Conservation (phyloP, 2,113 vertebrate species). For the Ceyx cyanopectus region DNA sequence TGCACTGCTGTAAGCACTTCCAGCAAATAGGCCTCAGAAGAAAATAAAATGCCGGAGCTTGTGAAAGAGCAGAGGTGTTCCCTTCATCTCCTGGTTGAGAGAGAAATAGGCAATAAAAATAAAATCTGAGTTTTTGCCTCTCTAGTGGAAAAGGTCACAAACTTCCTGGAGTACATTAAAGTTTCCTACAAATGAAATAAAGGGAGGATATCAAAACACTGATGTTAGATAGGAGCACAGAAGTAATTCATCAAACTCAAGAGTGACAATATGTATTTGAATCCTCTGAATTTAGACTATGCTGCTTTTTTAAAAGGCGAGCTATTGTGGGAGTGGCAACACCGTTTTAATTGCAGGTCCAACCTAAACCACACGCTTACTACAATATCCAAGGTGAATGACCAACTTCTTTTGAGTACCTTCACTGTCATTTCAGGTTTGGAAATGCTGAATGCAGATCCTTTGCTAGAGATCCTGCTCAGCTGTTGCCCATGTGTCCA, state of each 20-base stretch:
- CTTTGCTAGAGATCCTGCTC: neutral
- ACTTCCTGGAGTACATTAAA: neutral
- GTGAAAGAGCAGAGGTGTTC: neutral
- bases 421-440: neutral
- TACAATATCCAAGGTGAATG: neutral
- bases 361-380: neutral
- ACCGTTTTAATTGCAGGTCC: neutral
- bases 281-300: neutral
- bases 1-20: neutral
- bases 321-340: neutral
- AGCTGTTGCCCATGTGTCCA: neutral
- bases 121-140: neutral
- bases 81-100: neutral
- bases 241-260: neutral
- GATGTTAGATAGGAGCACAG: neutral
- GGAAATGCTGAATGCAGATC: neutral
- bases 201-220: neutral
- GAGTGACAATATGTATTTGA: neutral
- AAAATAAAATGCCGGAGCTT: neutral
- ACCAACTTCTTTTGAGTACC: neutral
- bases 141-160: neutral
- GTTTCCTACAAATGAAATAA: neutral
- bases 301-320: neutral
- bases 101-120: neutral
- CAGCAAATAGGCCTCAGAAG: neutral